Percentiles rank a stretch among this genome's conserved stretches.
phyloP scores from a whole-genome alignment of 2,888 invertebrate genomes.

The Lomographa bimaculata region DNA sequence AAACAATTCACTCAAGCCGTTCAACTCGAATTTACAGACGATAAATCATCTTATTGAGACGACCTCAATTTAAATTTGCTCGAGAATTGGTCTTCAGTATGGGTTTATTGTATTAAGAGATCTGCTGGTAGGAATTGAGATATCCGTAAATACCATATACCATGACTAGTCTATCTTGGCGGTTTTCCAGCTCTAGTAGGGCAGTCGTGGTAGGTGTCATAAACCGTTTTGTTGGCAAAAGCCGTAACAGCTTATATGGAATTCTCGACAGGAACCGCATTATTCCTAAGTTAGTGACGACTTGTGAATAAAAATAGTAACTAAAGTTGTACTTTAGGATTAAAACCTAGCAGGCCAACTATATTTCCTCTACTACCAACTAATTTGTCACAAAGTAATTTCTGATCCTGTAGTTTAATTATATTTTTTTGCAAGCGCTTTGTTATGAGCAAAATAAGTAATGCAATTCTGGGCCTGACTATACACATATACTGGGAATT shows the following conservation, averaged over 20 bases:
- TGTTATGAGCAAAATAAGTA: too few species aligned
- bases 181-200: constrained; percentile 69
- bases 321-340: too few species aligned
- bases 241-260: constrained; percentile 64
- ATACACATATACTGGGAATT: too few species aligned
- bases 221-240: constrained; percentile 75
- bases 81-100: constrained; percentile 9
- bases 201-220: constrained; percentile 62
- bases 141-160: constrained; percentile 52
- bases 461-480: too few species aligned
- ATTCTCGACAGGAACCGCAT: constrained; percentile 44
- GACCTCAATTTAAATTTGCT: constrained; percentile 31
- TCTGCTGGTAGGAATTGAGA: constrained; percentile 40
- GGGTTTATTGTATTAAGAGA: constrained; percentile 37
- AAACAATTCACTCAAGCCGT: constrained; percentile 34
- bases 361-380: constrained; percentile 16
- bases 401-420: too few species aligned
- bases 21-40: constrained; percentile 34
- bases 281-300: constrained; percentile 9
- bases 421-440: too few species aligned
- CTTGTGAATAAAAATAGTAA: constrained; percentile 1
- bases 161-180: constrained; percentile 65
- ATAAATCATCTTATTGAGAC: constrained; percentile 36
- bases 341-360: not conserved
- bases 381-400: too few species aligned